A percentile compares a stretch with the other conserved stretches of the same genome.
Evolutionary conservation across 2,797 vertebrate genomes (phyloP).

Genomic region (Diplodus sargus): DNA sequence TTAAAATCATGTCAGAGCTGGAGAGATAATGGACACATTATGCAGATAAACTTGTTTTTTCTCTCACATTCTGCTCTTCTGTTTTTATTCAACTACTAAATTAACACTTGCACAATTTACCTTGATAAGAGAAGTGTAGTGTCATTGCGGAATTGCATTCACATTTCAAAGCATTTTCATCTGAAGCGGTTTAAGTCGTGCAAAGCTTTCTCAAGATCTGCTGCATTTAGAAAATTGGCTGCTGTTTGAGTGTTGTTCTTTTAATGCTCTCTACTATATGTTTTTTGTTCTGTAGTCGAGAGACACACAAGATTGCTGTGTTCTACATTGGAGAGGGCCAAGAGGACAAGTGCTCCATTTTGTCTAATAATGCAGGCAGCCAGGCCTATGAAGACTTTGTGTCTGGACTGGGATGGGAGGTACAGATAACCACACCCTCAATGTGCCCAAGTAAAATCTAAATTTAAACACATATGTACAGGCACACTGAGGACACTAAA

Average conservation of each 20-base stretch:
- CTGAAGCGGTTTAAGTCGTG: constrained; percentile 5
- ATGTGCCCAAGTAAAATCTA: neutral
- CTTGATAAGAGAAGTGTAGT: constrained; percentile 15
- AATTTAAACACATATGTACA: neutral
- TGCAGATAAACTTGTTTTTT: constrained; percentile 10
- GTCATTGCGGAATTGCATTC: constrained; percentile 25
- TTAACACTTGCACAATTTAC: constrained; percentile 21
- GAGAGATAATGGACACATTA: constrained; percentile 13
- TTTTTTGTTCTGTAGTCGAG: constrained; percentile 85
- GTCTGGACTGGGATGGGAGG: constrained; percentile 99
- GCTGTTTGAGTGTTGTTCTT: constrained; percentile 5
- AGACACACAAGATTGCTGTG: constrained; percentile 98
- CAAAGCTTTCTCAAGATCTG: constrained; percentile 29
- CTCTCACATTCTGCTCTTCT: neutral
- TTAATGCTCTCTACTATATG: constrained; percentile 10
- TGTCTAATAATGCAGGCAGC: constrained; percentile 94
- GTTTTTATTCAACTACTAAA: constrained; percentile 36
- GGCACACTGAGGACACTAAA: constrained; percentile 1
- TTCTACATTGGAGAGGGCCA: constrained; percentile 98
- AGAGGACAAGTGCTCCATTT: constrained; percentile 97
- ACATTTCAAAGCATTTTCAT: constrained; percentile 29
- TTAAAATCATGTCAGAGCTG: constrained; percentile 31
- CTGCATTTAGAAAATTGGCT: neutral
- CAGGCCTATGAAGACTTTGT: constrained; percentile 98
- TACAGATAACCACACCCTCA: constrained; percentile 66